Conservation (phyloP, 2,113 vertebrate genomes). For the Oplegnathus fasciatus region DNA sequence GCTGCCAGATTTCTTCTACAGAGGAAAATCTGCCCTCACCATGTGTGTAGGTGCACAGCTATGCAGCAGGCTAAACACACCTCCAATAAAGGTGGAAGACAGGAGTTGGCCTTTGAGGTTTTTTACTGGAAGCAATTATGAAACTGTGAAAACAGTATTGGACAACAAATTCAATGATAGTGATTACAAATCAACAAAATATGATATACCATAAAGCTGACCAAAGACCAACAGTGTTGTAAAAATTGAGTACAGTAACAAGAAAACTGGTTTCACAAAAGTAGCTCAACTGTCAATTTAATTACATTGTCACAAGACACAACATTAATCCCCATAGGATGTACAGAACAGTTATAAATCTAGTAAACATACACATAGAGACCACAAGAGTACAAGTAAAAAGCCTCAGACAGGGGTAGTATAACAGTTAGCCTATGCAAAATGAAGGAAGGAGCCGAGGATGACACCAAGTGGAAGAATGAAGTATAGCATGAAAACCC, state of each 20-base stretch:
- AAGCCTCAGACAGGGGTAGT: not conserved
- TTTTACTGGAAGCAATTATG: too few relatives aligned
- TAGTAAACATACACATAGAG: not conserved
- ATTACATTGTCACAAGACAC: too few relatives aligned
- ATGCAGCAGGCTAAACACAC: not conserved
- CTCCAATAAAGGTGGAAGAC: not conserved
- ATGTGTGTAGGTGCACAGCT: too few relatives aligned
- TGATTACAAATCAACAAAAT: not conserved
- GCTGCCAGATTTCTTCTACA: not conserved
- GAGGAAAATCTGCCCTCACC: not conserved
- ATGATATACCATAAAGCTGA: too few relatives aligned
- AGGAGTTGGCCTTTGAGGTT: too few relatives aligned
- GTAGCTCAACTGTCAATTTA: too few relatives aligned
- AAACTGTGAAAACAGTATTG: too few relatives aligned
- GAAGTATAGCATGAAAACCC: not conserved
- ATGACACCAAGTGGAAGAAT: not conserved
- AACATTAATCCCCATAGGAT: not conserved
- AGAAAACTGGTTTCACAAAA: too few relatives aligned
- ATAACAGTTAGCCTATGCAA: too few relatives aligned
- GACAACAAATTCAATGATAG: too few relatives aligned
- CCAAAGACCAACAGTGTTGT: too few relatives aligned
- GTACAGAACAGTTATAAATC: not conserved
- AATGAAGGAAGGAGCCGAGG: not conserved
- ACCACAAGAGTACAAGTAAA: not conserved
- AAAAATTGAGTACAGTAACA: too few relatives aligned